Conservation (phyloP, 2,888 invertebrate species). For the Drosophila dives region DNA sequence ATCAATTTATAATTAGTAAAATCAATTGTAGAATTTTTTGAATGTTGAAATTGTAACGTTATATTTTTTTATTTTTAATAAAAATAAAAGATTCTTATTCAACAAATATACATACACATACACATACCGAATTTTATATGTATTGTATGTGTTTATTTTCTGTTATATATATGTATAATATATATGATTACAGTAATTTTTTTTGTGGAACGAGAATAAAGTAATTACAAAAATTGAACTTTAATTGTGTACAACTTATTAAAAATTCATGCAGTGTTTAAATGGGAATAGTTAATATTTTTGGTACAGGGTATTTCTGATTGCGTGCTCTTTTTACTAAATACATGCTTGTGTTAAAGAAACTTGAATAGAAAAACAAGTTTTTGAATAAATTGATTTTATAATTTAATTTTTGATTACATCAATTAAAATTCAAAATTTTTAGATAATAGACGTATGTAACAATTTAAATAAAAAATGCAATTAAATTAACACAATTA, state of each 20-base stretch:
- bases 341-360: neutral
- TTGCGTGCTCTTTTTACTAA: neutral
- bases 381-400: constrained; percentile 3
- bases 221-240: constrained; percentile 2
- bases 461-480: constrained; percentile 5
- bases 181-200: constrained; percentile 9
- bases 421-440: neutral
- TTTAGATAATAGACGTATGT: neutral
- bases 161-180: constrained; percentile 2
- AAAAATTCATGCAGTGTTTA: neutral
- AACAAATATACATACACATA: constrained; percentile 36
- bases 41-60: constrained; percentile 83
- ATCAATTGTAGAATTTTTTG: constrained; percentile 80
- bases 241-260: neutral
- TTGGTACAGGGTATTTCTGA: neutral
- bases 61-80: constrained; percentile 83
- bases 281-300: neutral
- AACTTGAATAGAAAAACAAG: constrained; percentile 9
- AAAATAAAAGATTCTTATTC: constrained; percentile 75
- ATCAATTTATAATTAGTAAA: constrained; percentile 71
- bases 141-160: constrained; percentile 10
- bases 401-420: constrained; percentile 1
- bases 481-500: constrained; percentile 4
- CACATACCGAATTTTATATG: constrained; percentile 7
- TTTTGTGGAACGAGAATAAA: neutral